Percentiles rank a stretch among this genome's conserved stretches.
Conservation (phyloP, 2,797 vertebrate species). For the Lutjanus argentimaculatus region DNA sequence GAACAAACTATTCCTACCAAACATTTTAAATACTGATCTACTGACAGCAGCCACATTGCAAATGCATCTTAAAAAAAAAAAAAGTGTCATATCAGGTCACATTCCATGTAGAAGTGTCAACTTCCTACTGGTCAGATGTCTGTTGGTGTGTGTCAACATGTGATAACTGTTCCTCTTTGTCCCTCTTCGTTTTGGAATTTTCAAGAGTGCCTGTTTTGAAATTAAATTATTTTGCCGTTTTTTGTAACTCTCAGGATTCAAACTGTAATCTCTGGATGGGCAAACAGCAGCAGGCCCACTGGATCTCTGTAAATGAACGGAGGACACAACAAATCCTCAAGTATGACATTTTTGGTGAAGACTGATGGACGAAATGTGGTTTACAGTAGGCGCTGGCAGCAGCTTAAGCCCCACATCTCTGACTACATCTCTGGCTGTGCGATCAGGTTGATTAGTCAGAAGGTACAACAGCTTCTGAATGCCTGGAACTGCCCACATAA, state of each 20-base stretch:
- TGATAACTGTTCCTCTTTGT: constrained; percentile 33
- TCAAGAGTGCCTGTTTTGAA: not conserved
- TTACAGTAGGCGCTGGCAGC: not conserved
- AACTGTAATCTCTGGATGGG: not conserved
- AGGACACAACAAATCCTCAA: not conserved
- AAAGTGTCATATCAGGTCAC: constrained; percentile 34
- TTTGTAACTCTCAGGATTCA: not conserved
- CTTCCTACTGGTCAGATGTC: constrained; percentile 53
- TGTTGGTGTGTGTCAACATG: constrained; percentile 49
- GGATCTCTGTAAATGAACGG: not conserved
- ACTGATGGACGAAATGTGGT: not conserved
- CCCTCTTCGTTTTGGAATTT: not conserved
- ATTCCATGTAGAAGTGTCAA: constrained; percentile 45
- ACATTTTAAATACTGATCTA: not conserved
- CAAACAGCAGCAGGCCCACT: not conserved
- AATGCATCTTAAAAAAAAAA: constrained; percentile 33
- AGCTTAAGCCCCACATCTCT: constrained; percentile 16
- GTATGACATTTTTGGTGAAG: not conserved
- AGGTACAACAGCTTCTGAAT: constrained; percentile 4
- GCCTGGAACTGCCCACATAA: not conserved
- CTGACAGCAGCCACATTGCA: not conserved
- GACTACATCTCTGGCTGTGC: constrained; percentile 9
- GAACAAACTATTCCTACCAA: constrained; percentile 4
- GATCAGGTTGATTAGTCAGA: constrained; percentile 34
- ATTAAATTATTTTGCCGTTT: not conserved